Percentiles rank a stretch among this genome's conserved stretches.
These are phyloP conservation scores for Poeciliopsis turrubarensis DNA, from an alignment of 2,113 vertebrate genomes.

Conservation along the genomic window DNA sequence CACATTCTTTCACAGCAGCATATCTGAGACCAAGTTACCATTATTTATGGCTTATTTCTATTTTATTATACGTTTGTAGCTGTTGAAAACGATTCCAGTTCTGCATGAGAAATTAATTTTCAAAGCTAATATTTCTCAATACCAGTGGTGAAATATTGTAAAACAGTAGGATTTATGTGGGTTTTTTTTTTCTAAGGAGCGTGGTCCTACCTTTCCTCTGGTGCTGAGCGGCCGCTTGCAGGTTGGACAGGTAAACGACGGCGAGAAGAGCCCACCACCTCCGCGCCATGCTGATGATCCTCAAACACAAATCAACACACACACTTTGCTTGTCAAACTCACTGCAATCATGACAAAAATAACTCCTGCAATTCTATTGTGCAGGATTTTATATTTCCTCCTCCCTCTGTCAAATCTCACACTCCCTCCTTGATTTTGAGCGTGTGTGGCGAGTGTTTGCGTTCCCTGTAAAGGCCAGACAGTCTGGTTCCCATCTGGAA, in stretches of 20 bases:
- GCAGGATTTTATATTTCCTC: conserved; percentile 23
- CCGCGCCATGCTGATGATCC: conserved; percentile 32
- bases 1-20: conserved; percentile 30
- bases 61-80: not conserved
- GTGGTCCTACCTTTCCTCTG: conserved; percentile 72
- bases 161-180: not conserved
- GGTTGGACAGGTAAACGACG: conserved; percentile 52
- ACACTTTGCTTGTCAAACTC: conserved; percentile 12
- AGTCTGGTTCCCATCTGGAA: conserved; percentile 75
- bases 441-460: conserved; percentile 5
- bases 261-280: conserved; percentile 44
- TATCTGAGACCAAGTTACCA: not conserved
- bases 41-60: not conserved
- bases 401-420: conserved; percentile 30
- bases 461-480: conserved; percentile 34
- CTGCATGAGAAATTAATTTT: not conserved
- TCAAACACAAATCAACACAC: conserved; percentile 21
- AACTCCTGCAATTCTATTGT: conserved; percentile 4
- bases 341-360: conserved; percentile 3
- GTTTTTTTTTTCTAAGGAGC: not conserved
- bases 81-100: not conserved
- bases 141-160: not conserved
- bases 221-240: conserved; percentile 57
- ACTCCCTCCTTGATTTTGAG: conserved; percentile 1
- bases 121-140: not conserved